Conservation (phyloP, 2,797 vertebrate genomes). For the Hirundo rustica region DNA sequence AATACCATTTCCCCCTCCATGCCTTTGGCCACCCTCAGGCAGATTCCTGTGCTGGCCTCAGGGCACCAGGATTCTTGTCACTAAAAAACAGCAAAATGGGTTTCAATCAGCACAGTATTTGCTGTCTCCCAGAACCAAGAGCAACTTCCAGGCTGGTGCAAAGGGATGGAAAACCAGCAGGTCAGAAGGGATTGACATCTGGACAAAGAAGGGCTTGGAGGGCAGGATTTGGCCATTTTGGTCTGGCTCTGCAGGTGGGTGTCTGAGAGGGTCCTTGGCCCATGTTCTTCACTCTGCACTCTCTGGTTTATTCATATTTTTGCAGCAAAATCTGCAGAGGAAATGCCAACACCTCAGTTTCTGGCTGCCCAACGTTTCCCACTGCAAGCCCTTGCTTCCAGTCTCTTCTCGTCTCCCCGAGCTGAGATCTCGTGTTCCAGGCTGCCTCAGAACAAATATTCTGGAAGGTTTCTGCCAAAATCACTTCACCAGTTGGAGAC, state of each 20-base stretch:
- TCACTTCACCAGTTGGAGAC: not conserved
- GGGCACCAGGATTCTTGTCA: not conserved
- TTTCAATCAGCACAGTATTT: not conserved
- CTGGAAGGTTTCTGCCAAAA: conserved; percentile 7
- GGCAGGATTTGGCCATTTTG: not conserved
- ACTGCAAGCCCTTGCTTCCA: not conserved
- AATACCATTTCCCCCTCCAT: not conserved
- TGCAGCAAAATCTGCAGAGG: not conserved
- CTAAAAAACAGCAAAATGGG: not conserved
- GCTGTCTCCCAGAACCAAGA: not conserved
- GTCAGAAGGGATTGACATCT: not conserved
- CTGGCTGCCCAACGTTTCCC: not conserved
- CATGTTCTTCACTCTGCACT: not conserved
- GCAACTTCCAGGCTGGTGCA: not conserved
- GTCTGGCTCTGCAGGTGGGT: not conserved
- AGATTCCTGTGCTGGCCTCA: not conserved
- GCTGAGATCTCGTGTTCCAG: not conserved
- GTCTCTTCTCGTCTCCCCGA: not conserved
- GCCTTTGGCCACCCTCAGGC: not conserved
- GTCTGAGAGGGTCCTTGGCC: not conserved
- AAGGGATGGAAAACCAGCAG: not conserved
- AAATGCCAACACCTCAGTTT: not conserved
- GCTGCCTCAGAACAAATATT: not conserved
- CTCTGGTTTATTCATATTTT: not conserved
- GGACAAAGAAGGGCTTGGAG: not conserved